Conservation (phyloP, 2,888 invertebrate genomes). For the Philonicus albiceps region DNA sequence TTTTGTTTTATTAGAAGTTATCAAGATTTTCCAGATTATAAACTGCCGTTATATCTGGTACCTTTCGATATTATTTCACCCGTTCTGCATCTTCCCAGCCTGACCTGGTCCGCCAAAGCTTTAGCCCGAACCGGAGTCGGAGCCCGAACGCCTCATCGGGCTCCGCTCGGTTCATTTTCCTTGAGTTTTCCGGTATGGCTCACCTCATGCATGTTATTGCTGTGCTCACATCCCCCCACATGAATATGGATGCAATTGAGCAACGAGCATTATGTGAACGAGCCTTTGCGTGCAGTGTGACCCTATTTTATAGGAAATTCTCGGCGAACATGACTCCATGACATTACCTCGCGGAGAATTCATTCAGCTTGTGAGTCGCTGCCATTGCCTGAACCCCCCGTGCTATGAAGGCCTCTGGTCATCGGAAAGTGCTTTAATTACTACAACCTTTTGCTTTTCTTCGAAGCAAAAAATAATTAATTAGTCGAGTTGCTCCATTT, state of each 20-base stretch:
- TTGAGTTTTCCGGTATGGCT: constrained; percentile 22
- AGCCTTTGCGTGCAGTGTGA: constrained; percentile 16
- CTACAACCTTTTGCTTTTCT: background rate
- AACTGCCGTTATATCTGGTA: constrained; percentile 3
- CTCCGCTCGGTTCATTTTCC: background rate
- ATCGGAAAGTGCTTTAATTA: background rate
- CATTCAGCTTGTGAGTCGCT: background rate
- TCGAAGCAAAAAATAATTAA: background rate
- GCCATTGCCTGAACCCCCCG: background rate
- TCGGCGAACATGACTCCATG: constrained; percentile 1
- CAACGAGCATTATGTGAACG: constrained; percentile 21
- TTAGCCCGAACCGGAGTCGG: too few species aligned
- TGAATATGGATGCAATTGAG: constrained; percentile 29
- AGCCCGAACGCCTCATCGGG: too few species aligned
- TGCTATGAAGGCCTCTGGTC: background rate
- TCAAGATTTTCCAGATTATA: constrained; percentile 13
- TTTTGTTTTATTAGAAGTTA: constrained; percentile 22
- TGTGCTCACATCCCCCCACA: background rate
- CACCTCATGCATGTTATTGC: background rate
- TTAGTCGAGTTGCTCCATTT: background rate
- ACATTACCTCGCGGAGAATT: background rate
- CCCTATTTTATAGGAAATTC: constrained; percentile 22
- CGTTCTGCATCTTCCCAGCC: background rate
- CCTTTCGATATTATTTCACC: background rate
- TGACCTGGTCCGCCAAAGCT: background rate